These are phyloP conservation scores for Malurus leucopterus DNA, from an alignment of 2,797 vertebrate genomes.

Conservation along the genomic window DNA sequence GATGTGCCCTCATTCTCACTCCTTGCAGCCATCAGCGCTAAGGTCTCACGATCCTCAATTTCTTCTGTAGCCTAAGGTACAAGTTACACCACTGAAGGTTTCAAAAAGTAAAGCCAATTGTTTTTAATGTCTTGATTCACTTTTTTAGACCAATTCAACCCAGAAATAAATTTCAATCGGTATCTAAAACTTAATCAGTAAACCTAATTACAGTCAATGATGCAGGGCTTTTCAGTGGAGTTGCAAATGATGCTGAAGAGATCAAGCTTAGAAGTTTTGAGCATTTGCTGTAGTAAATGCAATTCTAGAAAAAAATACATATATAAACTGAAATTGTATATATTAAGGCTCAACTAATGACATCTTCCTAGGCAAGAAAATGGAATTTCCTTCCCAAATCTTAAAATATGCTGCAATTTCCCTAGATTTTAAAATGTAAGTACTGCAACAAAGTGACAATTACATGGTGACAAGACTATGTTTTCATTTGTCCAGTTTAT, in stretches of 20 bases:
- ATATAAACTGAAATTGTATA: neutral
- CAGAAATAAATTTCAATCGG: neutral
- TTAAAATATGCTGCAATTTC: neutral
- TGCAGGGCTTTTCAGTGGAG: neutral
- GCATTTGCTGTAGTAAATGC: neutral
- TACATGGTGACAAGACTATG: neutral
- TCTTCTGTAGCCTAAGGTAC: constrained; percentile 92
- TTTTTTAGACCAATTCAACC: neutral
- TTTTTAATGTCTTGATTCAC: neutral
- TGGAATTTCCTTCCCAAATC: neutral
- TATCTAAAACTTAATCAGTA: neutral
- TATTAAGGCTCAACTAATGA: neutral
- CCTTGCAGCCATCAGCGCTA: constrained; percentile 93
- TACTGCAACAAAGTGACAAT: neutral
- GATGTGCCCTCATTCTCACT: constrained; percentile 84
- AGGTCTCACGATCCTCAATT: constrained; percentile 91
- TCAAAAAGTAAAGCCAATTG: neutral
- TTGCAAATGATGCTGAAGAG: neutral
- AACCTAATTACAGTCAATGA: neutral
- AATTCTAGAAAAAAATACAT: neutral
- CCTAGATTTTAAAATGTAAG: neutral
- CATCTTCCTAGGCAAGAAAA: neutral
- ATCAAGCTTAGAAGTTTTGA: neutral
- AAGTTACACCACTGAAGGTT: neutral
- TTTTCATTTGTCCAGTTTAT: neutral